Base-by-base conservation (phyloP, 2,888 invertebrate genomes). In the Epirrita christyi region DNA sequence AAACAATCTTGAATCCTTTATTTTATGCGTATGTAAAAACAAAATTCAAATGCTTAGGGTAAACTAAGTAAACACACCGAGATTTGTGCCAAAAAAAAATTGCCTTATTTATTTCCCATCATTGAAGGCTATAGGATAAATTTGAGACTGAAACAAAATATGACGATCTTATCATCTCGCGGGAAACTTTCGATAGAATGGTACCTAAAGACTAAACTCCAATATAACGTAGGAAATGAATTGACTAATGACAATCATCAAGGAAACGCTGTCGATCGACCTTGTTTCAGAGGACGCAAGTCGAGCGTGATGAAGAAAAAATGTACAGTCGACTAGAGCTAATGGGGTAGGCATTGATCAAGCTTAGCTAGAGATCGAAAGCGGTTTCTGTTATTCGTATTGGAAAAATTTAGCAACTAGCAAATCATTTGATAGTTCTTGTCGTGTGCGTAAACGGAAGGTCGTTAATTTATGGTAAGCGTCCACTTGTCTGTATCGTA, bases 201-300 rank as follows among this genome's bases (percentile, higher is more conserved):
- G 29, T 15, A 21, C 32, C 40, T 40, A 13, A 14, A 55, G 48
- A 34, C 57, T 29, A 14, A 46, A 59, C 14, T 53, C 51, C 42
- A 56, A 8, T 40, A 49, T 55, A 21, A 21, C 50, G 53, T 58
- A 75, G 78, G 79, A 80, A 79, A 72, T 78, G 66, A 71, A 64
- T 68, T 69, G 60, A 66, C 59, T 63, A 66, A 65, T 66, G 63
- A 68, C 72, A 72, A 72, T 73, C 70, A 78, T 79, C 70, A 76
- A 82, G 85, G 84, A 83, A 83, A 80, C 72, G 64, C 64, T 57
- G 68, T 65, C 67, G 70, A 70, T 70, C 70, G 80, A 69, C 80
- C 79, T 80, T 72, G 77, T 50, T 67, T 47, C 61, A 63, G 73
- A 82, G 85, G 83, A 78, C 82, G 70, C 71, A 64, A 76, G 66